phyloP scores from a whole-genome alignment of 2,797 vertebrate genomes.

The Parauchenoglanis punctatus region DNA sequence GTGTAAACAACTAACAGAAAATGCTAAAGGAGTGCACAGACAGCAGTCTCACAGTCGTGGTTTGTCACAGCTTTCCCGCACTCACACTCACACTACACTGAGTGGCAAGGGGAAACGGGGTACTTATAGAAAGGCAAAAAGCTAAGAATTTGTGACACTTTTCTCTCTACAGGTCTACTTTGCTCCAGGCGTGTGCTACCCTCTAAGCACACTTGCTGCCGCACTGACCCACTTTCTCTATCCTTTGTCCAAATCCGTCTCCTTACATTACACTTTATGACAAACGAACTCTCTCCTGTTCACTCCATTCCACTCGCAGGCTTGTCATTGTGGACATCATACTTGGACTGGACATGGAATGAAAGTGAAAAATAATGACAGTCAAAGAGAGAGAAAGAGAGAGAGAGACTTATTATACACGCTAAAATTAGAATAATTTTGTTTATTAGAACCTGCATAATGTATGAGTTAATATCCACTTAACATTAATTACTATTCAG shows the following conservation, averaged over 20 bases:
- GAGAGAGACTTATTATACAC: not conserved
- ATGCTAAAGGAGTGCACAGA: constrained; percentile 4
- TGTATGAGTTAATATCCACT: not conserved
- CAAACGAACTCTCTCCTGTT: constrained; percentile 52
- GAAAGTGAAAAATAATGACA: not conserved
- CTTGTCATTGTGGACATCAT: constrained; percentile 19
- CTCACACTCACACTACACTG: constrained; percentile 27
- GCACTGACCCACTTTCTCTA: constrained; percentile 59
- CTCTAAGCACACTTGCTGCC: constrained; percentile 29
- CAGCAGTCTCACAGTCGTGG: constrained; percentile 8
- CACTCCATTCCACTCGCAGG: constrained; percentile 47
- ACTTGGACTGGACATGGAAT: constrained; percentile 16
- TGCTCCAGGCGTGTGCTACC: constrained; percentile 31
- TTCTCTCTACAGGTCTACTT: constrained; percentile 33
- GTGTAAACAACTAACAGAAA: constrained; percentile 39
- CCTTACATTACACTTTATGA: constrained; percentile 50
- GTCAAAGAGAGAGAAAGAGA: not conserved
- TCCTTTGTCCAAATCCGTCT: constrained; percentile 57
- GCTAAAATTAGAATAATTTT: not conserved
- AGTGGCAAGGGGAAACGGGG: constrained; percentile 16
- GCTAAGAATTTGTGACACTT: constrained; percentile 54
- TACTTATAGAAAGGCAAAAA: constrained; percentile 42
- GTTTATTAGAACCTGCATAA: constrained; percentile 33
- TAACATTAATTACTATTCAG: not conserved
- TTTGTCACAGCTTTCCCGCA: constrained; percentile 23